A percentile compares a stretch with the other conserved stretches of the same genome.
phyloP scores from a whole-genome alignment of 2,113 vertebrate genomes.

The Ictalurus punctatus region DNA sequence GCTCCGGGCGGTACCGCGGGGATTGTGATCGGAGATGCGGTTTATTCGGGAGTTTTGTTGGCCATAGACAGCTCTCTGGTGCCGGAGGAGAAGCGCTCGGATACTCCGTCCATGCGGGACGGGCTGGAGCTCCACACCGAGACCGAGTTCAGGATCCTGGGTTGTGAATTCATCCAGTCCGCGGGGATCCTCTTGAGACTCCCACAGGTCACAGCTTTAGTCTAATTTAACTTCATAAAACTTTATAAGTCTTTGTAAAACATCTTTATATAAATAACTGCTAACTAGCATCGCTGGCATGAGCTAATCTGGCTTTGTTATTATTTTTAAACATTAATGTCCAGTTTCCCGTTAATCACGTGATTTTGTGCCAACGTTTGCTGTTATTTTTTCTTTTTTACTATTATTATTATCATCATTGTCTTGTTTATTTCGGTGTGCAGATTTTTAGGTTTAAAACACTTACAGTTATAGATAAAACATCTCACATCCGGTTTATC shows the following conservation, averaged over 20 bases:
- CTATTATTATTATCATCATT: background rate
- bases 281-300: background rate
- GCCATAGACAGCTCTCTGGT: background rate
- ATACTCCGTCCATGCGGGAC: conserved; percentile 10
- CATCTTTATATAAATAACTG: background rate
- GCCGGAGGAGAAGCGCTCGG: background rate
- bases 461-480: background rate
- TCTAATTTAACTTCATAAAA: too few species aligned
- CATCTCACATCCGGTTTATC: background rate
- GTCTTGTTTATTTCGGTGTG: background rate
- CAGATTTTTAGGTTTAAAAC: background rate
- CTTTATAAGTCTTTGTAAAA: background rate
- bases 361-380: background rate
- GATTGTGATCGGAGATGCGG: background rate
- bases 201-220: background rate
- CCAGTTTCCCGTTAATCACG: background rate
- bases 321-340: background rate
- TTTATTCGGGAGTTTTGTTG: background rate
- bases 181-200: conserved; percentile 12
- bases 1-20: background rate
- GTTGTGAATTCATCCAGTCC: conserved; percentile 12
- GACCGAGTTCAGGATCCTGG: conserved; percentile 18
- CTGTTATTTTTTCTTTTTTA: background rate
- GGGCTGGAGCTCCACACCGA: conserved; percentile 1
- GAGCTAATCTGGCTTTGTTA: background rate